Base-by-base conservation (phyloP, 2,797 vertebrate species). In the Nasua narica region DNA sequence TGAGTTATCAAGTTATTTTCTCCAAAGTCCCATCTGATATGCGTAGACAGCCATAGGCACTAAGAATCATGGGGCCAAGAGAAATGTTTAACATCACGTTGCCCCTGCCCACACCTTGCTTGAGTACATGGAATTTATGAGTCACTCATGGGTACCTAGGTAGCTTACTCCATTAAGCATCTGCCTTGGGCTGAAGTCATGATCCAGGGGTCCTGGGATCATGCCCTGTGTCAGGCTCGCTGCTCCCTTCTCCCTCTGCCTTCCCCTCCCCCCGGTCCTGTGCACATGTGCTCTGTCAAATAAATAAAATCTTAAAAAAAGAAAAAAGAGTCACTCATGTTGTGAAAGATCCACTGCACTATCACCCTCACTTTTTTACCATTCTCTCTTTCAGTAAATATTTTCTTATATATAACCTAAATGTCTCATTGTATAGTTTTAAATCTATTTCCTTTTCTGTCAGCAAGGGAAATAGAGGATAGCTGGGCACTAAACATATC, bases 31-130 rank as follows among this genome's bases (percentile, higher is more conserved):
- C 8, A 46, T 50, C n/a, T n/a, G 19, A 48, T 25, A 0, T 50
- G 7, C 4, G 1, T n/a, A 27, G 32, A 21, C 0, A 43, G 9
- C 40, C 10, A 18, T 1, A 70, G n/a, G 2, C 43, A 12, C 16
- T 19, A 37, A 77, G 32, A 13, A 11, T 5, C 5, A 5, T 1
- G 19, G 65, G 14, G 2, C 11, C n/a, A 37, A 15, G 4, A 62
- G 2, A 89, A 62, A 50, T 21, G 8, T 25, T 27, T 19, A 23
- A 35, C 37, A 15, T 3, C 46, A 3, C n/a, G 18, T 43, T 72
- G 12, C 9, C 13, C 7, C 25, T 37, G 13, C 19, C 18, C 16
- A 16, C 9, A 4, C 3, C 43, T 82, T 83, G 2, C 16, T 43
- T 58, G 15, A 56, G 8, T 50, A 19, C 7, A 4, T 12, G 27